Percentiles rank a stretch among this genome's conserved stretches.
phyloP scores from a whole-genome alignment of 2,113 vertebrate genomes.

The Ramphastos sulfuratus region DNA sequence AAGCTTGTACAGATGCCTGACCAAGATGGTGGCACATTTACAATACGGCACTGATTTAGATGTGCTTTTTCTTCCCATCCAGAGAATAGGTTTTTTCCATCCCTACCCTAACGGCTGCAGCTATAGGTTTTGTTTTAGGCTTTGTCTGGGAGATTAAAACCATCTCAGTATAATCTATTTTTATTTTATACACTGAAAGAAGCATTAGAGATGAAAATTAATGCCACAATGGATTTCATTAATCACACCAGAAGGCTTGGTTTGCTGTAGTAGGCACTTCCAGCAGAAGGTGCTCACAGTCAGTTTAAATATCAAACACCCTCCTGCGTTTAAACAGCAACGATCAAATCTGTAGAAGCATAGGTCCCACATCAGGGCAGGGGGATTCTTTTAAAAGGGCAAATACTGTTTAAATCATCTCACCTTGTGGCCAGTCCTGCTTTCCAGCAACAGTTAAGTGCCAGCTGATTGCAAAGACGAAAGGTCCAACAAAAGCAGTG shows the following conservation, averaged over 20 bases:
- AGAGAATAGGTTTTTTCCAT: not conserved
- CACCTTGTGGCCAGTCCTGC: not conserved
- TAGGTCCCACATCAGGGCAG: accelerated
- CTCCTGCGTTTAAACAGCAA: not conserved
- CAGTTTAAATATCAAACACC: constrained; percentile 25
- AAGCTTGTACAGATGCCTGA: not conserved
- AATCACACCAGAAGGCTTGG: constrained; percentile 41
- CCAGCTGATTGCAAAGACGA: not conserved
- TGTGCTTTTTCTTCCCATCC: not conserved
- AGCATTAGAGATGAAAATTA: constrained; percentile 43
- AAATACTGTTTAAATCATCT: not conserved
- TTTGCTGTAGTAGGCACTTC: constrained; percentile 41
- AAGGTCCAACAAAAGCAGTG: not conserved
- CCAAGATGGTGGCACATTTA: not conserved
- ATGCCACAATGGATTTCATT: constrained; percentile 46
- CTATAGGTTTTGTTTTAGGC: not conserved
- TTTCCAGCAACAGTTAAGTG: not conserved
- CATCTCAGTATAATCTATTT: constrained; percentile 52
- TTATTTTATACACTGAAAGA: constrained; percentile 29
- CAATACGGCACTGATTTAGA: not conserved
- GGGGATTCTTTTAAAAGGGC: not conserved
- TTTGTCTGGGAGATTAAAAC: constrained; percentile 50
- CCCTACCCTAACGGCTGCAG: not conserved
- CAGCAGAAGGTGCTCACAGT: constrained; percentile 61
- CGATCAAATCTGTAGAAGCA: not conserved